Evolutionary conservation across 2,888 invertebrate species (phyloP).

Genomic region (Caenorhabditis japonica): DNA sequence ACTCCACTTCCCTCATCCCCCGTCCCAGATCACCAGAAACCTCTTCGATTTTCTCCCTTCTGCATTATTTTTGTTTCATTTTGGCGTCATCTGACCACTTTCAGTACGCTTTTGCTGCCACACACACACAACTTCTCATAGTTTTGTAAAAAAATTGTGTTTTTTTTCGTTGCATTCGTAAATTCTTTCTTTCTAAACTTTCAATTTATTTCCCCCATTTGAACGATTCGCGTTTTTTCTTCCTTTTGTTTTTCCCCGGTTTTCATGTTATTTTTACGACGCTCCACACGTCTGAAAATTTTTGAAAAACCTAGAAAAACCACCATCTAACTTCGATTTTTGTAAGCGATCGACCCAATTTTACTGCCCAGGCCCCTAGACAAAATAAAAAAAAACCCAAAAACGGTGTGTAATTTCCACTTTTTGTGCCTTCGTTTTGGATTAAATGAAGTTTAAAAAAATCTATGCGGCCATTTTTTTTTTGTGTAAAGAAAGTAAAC

Average conservation of each 20-base stretch:
- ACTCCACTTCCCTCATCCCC: conserved; percentile 17
- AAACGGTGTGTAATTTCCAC: conserved; percentile 17
- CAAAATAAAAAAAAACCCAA: conserved; percentile 9
- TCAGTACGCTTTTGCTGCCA: conserved; percentile 28
- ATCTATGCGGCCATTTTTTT: conserved; percentile 3
- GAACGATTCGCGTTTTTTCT: conserved; percentile 19
- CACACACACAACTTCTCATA: conserved; percentile 41
- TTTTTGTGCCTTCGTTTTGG: background rate
- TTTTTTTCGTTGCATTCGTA: too few relatives aligned
- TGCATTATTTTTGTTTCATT: too few relatives aligned
- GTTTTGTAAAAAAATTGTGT: conserved; percentile 19
- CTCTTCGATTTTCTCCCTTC: conserved; percentile 38
- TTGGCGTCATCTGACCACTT: too few relatives aligned
- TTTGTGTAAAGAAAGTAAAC: conserved; percentile 28
- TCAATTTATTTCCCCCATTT: conserved; percentile 1
- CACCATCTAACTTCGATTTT: conserved; percentile 6
- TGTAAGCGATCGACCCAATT: conserved; percentile 15
- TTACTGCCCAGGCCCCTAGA: conserved; percentile 21
- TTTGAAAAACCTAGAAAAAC: background rate
- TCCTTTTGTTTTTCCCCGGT: background rate
- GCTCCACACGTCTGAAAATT: conserved; percentile 27
- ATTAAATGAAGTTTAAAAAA: conserved; percentile 37
- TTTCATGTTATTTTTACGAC: conserved; percentile 3
- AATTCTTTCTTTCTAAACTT: conserved; percentile 2
- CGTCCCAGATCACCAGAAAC: conserved; percentile 16